A percentile compares a stretch with the other conserved stretches of the same genome.
Evolutionary conservation across 2,888 invertebrate species (phyloP).

Genomic region (Lasioglossum pauxillum): DNA sequence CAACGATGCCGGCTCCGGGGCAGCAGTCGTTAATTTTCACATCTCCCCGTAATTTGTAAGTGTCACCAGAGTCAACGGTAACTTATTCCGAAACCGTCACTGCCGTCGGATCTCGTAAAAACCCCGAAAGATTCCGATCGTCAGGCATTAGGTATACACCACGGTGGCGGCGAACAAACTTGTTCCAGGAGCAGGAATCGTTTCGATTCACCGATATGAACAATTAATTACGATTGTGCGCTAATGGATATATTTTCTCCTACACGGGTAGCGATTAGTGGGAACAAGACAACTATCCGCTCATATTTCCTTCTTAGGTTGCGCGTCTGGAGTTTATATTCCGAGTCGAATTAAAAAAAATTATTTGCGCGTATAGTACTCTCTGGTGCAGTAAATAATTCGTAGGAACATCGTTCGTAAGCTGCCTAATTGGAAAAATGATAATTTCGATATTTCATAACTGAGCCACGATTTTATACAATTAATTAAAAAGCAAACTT

Average conservation of each 20-base stretch:
- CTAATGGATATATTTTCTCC: constrained; percentile 18
- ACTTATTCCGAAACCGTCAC: constrained; percentile 45
- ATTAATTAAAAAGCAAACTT: neutral
- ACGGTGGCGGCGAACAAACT: constrained; percentile 33
- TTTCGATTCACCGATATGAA: constrained; percentile 37
- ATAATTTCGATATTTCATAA: neutral
- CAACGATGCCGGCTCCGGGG: constrained; percentile 26
- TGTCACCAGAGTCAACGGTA: constrained; percentile 58
- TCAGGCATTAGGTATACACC: neutral
- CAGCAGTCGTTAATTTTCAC: constrained; percentile 59
- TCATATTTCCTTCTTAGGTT: neutral
- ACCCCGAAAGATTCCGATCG: constrained; percentile 22
- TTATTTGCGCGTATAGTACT: neutral
- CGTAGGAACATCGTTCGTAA: neutral
- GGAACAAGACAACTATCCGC: constrained; percentile 17
- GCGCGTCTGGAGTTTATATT: neutral
- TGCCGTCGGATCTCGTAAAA: constrained; percentile 34
- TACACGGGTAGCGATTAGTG: neutral
- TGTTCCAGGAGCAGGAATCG: constrained; percentile 17
- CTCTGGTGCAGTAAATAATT: neutral
- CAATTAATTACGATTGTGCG: constrained; percentile 35
- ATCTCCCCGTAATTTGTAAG: constrained; percentile 61
- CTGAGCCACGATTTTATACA: neutral
- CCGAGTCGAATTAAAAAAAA: neutral
- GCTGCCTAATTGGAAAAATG: neutral